phyloP scores from a whole-genome alignment of 1,140 invertebrate species.

The Drosophila arawakana region DNA sequence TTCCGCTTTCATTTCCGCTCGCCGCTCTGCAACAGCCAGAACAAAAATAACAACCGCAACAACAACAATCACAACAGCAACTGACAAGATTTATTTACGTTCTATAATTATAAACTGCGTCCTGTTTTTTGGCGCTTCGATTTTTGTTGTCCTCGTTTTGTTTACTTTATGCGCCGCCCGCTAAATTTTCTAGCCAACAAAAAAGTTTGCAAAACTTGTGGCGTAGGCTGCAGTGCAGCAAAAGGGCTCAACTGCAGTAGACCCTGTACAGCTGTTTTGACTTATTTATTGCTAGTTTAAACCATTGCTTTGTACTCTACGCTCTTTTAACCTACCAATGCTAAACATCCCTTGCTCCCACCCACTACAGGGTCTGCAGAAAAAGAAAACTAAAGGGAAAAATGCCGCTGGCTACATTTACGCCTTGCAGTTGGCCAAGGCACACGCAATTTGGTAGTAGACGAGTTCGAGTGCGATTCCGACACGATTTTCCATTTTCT shows the following conservation, averaged over 20 bases:
- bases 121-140: constrained; percentile 65
- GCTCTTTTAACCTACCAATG: no score
- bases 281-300: no score
- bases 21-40: constrained; percentile 38
- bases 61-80: constrained; percentile 10
- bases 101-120: constrained; percentile 74
- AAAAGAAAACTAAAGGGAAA: not conserved
- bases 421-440: constrained; percentile 43
- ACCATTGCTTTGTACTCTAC: no score
- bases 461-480: constrained; percentile 22
- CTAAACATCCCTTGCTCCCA: no score
- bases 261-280: no score
- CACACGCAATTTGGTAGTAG: constrained; percentile 21
- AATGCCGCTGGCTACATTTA: constrained; percentile 15
- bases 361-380: no score
- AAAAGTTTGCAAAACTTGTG: not conserved
- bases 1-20: constrained; percentile 66
- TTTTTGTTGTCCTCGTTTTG: constrained; percentile 61
- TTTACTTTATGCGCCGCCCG: constrained; percentile 71
- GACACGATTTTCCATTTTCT: constrained; percentile 61
- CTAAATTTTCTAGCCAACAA: constrained; percentile 50
- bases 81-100: constrained; percentile 53
- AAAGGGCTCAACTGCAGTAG: not conserved
- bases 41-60: constrained; percentile 5
- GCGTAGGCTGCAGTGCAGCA: not conserved